Conservation (phyloP, 2,797 vertebrate genomes). For the Eremophila alpestris region DNA sequence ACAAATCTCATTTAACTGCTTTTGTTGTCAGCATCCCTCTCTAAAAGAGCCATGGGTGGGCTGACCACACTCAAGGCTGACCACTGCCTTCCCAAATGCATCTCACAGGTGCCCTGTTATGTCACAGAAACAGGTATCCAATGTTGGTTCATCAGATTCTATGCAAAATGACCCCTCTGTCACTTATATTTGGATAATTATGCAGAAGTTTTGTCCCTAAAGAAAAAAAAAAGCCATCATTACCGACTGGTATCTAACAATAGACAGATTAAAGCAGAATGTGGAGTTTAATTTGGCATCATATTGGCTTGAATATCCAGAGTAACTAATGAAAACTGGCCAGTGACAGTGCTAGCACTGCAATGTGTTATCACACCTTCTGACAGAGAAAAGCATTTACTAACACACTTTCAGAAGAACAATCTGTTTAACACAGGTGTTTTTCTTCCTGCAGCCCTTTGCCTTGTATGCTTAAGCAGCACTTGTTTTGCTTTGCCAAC, state of each 20-base stretch:
- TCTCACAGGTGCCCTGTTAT: fast-evolving
- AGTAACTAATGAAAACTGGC: not conserved
- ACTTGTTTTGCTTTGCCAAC: not conserved
- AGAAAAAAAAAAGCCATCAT: fast-evolving
- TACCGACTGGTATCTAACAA: not conserved
- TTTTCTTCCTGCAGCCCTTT: not conserved
- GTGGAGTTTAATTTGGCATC: not conserved
- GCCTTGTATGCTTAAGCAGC: not conserved
- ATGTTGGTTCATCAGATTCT: not conserved
- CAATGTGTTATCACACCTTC: not conserved
- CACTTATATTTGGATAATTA: not conserved
- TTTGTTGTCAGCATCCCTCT: not conserved
- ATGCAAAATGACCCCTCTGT: not conserved
- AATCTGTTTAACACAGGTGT: not conserved
- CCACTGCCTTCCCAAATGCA: not conserved
- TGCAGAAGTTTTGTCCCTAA: not conserved
- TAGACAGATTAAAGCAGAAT: not conserved
- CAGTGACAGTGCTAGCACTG: not conserved
- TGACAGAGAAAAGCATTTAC: not conserved
- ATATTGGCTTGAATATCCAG: not conserved
- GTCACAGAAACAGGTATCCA: not conserved
- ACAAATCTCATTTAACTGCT: not conserved
- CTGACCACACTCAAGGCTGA: not conserved
- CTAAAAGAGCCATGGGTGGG: fast-evolving
- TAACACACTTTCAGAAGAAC: not conserved